These are phyloP conservation scores for Leptopilina boulardi DNA, from an alignment of 1,140 invertebrate species.

Conservation along the genomic window DNA sequence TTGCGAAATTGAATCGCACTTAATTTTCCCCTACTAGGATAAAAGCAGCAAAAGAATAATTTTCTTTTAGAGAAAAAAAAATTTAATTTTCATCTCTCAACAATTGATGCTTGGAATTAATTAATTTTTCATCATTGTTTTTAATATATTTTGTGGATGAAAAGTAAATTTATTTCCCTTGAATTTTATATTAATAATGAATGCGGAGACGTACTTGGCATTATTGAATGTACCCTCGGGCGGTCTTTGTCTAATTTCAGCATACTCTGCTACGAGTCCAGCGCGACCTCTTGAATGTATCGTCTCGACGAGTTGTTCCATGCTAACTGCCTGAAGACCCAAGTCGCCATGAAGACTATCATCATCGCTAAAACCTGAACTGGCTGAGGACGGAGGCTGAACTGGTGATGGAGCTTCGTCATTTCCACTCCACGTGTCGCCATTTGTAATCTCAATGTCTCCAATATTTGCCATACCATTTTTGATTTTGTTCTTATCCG, in stretches of 20 bases:
- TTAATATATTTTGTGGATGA: too few species aligned
- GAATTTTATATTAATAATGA: not conserved
- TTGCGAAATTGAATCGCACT: too few species aligned
- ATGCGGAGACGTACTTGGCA: conserved; percentile 76
- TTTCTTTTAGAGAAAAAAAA: too few species aligned
- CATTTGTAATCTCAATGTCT: conserved; percentile 72
- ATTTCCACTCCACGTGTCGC: conserved; percentile 68
- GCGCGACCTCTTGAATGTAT: conserved; percentile 84
- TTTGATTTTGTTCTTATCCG: conserved; percentile 66
- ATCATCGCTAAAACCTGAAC: conserved; percentile 91
- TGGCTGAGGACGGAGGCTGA: conserved; percentile 85
- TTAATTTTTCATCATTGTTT: too few species aligned
- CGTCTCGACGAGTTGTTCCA: conserved; percentile 88
- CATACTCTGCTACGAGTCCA: conserved; percentile 85
- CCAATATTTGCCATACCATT: conserved; percentile 68
- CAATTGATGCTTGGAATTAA: too few species aligned
- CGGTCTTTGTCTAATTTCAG: conserved; percentile 88
- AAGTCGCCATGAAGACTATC: conserved; percentile 86
- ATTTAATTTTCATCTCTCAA: too few species aligned
- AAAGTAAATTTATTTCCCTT: too few species aligned
- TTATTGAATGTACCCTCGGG: conserved; percentile 90
- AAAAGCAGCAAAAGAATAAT: too few species aligned
- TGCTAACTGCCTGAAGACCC: conserved; percentile 78
- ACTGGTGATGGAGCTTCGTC: conserved; percentile 78
- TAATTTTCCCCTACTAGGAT: too few species aligned